These are phyloP conservation scores for Lagopus muta DNA, from an alignment of 2,113 vertebrate genomes.

Conservation along the genomic window DNA sequence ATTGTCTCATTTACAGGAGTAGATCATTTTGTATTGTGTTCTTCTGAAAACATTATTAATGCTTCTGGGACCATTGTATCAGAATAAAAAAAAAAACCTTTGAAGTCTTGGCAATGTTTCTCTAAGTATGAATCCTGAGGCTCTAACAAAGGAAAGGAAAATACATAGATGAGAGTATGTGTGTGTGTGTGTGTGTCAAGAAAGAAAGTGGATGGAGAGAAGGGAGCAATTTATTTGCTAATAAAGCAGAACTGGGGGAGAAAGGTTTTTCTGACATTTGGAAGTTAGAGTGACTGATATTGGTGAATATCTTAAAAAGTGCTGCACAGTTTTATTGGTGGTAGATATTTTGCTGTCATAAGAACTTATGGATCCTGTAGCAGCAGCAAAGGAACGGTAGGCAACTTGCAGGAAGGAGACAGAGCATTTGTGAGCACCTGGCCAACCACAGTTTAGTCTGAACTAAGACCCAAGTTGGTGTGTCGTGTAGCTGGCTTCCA, in stretches of 20 bases:
- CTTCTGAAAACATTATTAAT: constrained; percentile 6
- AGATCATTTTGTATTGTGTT: constrained; percentile 1
- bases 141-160: not conserved
- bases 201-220: not conserved
- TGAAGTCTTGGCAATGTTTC: not conserved
- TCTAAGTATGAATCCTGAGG: not conserved
- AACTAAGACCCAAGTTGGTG: not conserved
- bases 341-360: not conserved
- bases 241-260: not conserved
- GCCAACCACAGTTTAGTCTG: not conserved
- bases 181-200: not conserved
- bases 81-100: not conserved
- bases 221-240: not conserved
- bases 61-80: not conserved
- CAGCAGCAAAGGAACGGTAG: not conserved
- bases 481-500: not conserved
- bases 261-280: not conserved
- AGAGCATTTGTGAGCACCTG: not conserved
- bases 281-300: not conserved
- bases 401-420: not conserved
- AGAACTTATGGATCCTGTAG: not conserved
- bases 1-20: not conserved
- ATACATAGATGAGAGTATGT: fast-evolving
- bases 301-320: not conserved
- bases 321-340: not conserved